These are phyloP conservation scores for Silurus glanis DNA, from an alignment of 2,113 vertebrate species.

Conservation along the genomic window DNA sequence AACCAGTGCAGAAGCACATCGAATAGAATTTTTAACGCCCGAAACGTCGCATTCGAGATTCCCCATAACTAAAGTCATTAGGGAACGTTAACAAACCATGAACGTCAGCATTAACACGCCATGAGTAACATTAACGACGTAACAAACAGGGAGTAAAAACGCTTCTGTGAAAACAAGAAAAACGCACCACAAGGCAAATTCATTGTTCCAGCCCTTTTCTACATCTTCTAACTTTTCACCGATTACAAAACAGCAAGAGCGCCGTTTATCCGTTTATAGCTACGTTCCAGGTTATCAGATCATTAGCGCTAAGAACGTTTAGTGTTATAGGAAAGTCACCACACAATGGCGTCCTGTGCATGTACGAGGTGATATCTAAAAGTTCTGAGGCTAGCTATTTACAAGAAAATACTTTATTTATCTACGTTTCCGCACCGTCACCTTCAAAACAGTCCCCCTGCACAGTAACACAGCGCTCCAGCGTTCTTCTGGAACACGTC, in stretches of 20 bases:
- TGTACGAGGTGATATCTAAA: too few relatives aligned
- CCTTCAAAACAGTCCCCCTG: too few relatives aligned
- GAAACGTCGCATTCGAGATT: not conserved
- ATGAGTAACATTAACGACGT: not conserved
- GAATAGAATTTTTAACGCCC: not conserved
- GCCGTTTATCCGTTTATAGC: not conserved
- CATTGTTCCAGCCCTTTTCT: not conserved
- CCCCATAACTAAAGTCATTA: not conserved
- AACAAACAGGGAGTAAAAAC: not conserved
- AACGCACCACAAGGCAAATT: too few relatives aligned
- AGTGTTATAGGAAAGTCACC: not conserved
- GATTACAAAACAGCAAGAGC: not conserved
- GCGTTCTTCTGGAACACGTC: too few relatives aligned
- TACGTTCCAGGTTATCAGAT: not conserved
- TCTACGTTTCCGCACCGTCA: too few relatives aligned
- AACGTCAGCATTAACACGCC: not conserved
- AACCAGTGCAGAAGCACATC: slow-evolving; percentile 16
- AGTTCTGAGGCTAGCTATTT: too few relatives aligned
- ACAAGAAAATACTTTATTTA: too few relatives aligned
- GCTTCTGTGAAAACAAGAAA: not conserved
- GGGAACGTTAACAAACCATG: not conserved
- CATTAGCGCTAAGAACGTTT: too few relatives aligned
- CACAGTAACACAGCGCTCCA: too few relatives aligned
- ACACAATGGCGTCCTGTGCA: too few relatives aligned
- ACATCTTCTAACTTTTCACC: not conserved